Base-by-base conservation (phyloP, 1,140 invertebrate genomes). In the Pseudachorutes palmiensis region DNA sequence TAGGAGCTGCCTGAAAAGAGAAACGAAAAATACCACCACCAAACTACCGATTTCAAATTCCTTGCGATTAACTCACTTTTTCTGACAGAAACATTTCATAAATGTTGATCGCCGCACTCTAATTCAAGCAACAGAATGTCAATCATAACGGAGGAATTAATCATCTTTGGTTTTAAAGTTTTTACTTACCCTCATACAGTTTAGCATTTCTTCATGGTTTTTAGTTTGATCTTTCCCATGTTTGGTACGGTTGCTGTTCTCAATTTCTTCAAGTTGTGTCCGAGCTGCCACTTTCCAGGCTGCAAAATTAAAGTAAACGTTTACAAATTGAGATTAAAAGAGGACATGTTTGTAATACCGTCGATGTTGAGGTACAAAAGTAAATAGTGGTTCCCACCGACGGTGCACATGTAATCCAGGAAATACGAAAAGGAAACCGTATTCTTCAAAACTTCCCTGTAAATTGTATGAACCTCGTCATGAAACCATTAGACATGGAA, bases 311-410 rank as follows among this genome's bases (percentile, higher is more conserved):
- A 48, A 45, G 2, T 41, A 16, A 9, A 22, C 51, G n/a, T 16
- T 45, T 12, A n/a, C 31, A 22, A 24, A 14, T 51, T 64, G 45
- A 29, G 2, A 41, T n/a, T 14, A 33, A 41, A 2, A 55, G 2
- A 29, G 29, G 31, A 64, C 31, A 49, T 14, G 45, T 51, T 32
- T 64, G 29, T 29, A 29, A 75, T 77, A 80, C 83, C 86, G 80
- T 91, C 89, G 72, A 90, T 86, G 78, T 90, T 91, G 58, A 92
- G 78, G 75, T 91, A 91, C 76, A 90, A 90, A 75, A 87, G 90
- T 66, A 92, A 80, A 77, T 91, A 91, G 70, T 84, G 80, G 75
- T 91, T 87, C 22, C 85, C 84, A 64, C 84, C 85, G 67, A 88
- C 83, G 68, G 80, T 82, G 16, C 83, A 85, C 80, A 92, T 87